Conservation (phyloP, 2,888 invertebrate genomes). For the Mylabris sibirica region DNA sequence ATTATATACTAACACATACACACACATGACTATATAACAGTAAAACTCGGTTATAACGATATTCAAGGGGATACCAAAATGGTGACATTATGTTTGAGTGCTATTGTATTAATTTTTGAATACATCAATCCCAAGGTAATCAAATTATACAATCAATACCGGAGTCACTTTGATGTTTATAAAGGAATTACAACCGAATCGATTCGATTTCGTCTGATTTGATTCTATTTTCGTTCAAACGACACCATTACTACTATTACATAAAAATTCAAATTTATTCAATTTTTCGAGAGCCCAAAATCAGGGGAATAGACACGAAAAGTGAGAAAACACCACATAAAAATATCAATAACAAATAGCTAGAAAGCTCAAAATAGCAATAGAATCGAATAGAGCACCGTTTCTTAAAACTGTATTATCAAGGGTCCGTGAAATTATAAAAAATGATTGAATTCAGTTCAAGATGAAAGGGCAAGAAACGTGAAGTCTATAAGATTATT, state of each 20-base stretch:
- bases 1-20: no score
- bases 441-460: no score
- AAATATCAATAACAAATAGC: neutral
- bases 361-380: no score
- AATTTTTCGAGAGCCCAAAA: neutral
- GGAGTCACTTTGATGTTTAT: neutral
- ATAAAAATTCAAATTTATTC: constrained; percentile 7
- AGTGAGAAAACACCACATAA: neutral
- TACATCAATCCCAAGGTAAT: neutral
- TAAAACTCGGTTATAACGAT: neutral
- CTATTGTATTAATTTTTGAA: neutral
- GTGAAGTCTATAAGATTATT: no score
- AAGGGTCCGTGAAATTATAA: no score
- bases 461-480: no score
- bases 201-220: neutral
- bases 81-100: neutral
- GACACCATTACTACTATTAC: neutral
- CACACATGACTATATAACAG: neutral
- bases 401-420: no score
- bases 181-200: neutral
- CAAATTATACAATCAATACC: neutral
- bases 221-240: constrained; percentile 1
- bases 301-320: neutral
- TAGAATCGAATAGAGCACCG: no score
- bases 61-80: neutral